phyloP scores from a whole-genome alignment of 2,888 invertebrate genomes.

The Idaea aversata region DNA sequence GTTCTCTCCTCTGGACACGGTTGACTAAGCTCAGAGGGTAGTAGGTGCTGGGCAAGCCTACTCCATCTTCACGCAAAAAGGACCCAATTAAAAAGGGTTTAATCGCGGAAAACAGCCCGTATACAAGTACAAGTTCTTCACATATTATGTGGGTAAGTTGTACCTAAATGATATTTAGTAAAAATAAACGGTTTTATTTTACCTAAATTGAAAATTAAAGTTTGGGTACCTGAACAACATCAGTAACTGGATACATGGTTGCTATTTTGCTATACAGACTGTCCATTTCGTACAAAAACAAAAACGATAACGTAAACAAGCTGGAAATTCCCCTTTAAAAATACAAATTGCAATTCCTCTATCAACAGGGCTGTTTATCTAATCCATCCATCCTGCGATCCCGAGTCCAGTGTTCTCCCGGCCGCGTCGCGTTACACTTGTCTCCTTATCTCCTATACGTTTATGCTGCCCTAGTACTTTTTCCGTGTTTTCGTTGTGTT shows the following conservation, averaged over 20 bases:
- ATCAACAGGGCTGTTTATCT: slow-evolving; percentile 2
- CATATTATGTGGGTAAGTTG: too few relatives aligned
- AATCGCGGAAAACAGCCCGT: too few relatives aligned
- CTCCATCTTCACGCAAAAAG: too few relatives aligned
- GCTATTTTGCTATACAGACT: background rate
- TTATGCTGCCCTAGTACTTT: slow-evolving; percentile 44
- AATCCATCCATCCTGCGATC: slow-evolving; percentile 21
- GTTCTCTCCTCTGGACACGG: too few relatives aligned
- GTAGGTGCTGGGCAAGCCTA: too few relatives aligned
- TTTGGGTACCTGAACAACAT: too few relatives aligned
- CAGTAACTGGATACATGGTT: background rate
- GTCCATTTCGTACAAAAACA: background rate
- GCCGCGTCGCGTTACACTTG: slow-evolving; percentile 30
- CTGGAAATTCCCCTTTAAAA: background rate
- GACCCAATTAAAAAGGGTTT: too few relatives aligned
- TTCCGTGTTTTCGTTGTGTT: slow-evolving; percentile 34
- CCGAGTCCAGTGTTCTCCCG: slow-evolving; percentile 27
- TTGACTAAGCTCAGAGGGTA: too few relatives aligned
- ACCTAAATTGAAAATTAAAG: too few relatives aligned
- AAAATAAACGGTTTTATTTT: too few relatives aligned
- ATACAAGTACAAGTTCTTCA: too few relatives aligned
- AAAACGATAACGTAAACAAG: background rate
- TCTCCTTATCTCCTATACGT: slow-evolving; percentile 13
- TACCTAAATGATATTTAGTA: too few relatives aligned
- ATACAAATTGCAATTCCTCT: slow-evolving; percentile 4